Evolutionary conservation across 2,113 vertebrate species (phyloP).

Genomic region (Columbina picui): DNA sequence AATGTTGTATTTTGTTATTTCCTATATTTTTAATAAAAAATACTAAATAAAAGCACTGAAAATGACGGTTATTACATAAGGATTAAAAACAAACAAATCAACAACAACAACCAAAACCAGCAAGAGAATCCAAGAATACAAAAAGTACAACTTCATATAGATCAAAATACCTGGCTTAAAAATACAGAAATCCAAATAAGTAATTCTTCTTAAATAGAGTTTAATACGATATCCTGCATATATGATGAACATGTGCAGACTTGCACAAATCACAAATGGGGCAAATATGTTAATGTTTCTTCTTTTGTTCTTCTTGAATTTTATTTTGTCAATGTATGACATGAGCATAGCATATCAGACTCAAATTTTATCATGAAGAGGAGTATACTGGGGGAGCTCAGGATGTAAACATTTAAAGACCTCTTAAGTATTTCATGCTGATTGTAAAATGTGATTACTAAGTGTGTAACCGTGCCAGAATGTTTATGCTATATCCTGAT

Average conservation of each 20-base stretch:
- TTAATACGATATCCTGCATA: background rate
- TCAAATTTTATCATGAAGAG: background rate
- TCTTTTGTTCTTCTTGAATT: background rate
- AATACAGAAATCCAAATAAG: background rate
- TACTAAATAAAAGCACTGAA: background rate
- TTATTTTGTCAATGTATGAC: background rate
- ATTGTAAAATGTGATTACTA: constrained; percentile 18
- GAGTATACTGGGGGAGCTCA: background rate
- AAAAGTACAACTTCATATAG: background rate
- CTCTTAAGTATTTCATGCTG: background rate
- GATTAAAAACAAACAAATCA: background rate
- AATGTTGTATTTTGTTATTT: background rate
- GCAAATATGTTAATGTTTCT: background rate
- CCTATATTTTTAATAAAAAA: background rate
- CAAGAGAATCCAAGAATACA: background rate
- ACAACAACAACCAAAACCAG: too few species aligned
- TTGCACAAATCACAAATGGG: background rate
- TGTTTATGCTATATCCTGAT: background rate
- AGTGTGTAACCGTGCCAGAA: background rate
- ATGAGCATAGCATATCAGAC: background rate
- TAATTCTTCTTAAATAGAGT: background rate
- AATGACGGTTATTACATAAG: background rate
- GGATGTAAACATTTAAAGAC: constrained; percentile 1
- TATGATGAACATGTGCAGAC: background rate
- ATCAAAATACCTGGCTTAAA: background rate